A percentile compares a stretch with the other conserved stretches of the same genome.
phyloP scores from a whole-genome alignment of 64 coral and sea anemone species.

The Dendronephthya gigantea region DNA sequence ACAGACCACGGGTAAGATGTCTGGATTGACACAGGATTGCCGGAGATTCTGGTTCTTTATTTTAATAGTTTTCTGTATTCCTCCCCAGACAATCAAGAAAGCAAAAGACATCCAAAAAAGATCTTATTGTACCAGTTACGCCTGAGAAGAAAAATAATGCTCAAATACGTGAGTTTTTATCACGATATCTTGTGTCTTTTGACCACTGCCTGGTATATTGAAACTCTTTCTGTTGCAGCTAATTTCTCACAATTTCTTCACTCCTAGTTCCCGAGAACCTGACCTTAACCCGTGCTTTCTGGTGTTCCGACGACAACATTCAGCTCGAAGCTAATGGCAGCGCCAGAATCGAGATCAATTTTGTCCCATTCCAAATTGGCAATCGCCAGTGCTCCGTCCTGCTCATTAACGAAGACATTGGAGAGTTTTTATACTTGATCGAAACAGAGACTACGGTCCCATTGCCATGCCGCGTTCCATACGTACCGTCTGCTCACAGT shows the following conservation, averaged over 20 bases:
- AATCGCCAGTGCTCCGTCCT: conserved; percentile 90
- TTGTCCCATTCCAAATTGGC: conserved; percentile 68
- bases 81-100: not conserved
- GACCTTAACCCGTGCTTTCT: conserved; percentile 42
- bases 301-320: conserved; percentile 53
- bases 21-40: too few species aligned
- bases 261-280: not conserved
- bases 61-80: not conserved
- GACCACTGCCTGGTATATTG: not conserved
- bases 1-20: conserved; percentile 91
- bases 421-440: conserved; percentile 92
- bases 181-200: not conserved
- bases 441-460: conserved; percentile 69
- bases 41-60: not conserved
- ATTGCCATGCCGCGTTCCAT: conserved; percentile 61
- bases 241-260: not conserved
- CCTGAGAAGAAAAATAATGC: not conserved
- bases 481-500: conserved; percentile 53
- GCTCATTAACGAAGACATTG: conserved; percentile 87
- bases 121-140: not conserved
- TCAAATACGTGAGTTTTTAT: not conserved
- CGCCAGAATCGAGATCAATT: conserved; percentile 55
- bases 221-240: not conserved
- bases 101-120: not conserved
- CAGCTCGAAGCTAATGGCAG: conserved; percentile 50